phyloP scores from a whole-genome alignment of 2,113 vertebrate genomes.

The Oreochromis niloticus region DNA sequence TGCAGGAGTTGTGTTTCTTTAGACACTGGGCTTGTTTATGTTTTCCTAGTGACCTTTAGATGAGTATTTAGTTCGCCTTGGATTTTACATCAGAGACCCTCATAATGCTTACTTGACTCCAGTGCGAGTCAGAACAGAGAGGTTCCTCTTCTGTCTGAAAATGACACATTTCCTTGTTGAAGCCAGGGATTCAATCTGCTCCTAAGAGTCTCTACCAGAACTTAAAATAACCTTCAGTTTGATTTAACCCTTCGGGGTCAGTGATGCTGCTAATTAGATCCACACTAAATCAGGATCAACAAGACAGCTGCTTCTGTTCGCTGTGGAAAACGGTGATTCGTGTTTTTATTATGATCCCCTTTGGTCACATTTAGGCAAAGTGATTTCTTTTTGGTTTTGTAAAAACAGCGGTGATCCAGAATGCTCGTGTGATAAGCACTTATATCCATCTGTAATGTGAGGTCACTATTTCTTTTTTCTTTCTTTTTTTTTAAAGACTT shows the following conservation, averaged over 20 bases:
- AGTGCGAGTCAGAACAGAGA: background rate
- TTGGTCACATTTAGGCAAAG: background rate
- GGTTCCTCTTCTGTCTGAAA: constrained; percentile 41
- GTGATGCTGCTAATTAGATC: constrained; percentile 39
- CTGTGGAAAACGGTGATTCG: background rate
- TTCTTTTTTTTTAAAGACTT: background rate
- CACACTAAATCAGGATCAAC: constrained; percentile 22
- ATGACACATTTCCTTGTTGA: constrained; percentile 43
- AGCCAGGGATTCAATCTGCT: constrained; percentile 36
- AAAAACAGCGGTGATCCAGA: fast-evolving
- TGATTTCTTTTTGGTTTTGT: background rate
- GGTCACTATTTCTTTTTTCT: background rate
- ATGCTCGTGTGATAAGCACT: background rate
- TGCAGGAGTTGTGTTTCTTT: background rate
- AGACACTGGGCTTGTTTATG: background rate
- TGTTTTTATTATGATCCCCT: background rate
- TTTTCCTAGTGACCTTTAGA: background rate
- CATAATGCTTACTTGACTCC: background rate
- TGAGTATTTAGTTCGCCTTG: background rate
- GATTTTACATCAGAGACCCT: background rate
- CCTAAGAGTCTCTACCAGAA: constrained; percentile 34
- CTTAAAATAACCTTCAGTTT: constrained; percentile 67
- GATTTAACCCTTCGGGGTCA: constrained; percentile 63
- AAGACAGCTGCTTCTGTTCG: constrained; percentile 18
- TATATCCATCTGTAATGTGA: background rate